A percentile compares a stretch with the other conserved stretches of the same genome.
These are phyloP conservation scores for Sorex maritimensis DNA, from an alignment of 2,797 vertebrate species.

Conservation along the genomic window DNA sequence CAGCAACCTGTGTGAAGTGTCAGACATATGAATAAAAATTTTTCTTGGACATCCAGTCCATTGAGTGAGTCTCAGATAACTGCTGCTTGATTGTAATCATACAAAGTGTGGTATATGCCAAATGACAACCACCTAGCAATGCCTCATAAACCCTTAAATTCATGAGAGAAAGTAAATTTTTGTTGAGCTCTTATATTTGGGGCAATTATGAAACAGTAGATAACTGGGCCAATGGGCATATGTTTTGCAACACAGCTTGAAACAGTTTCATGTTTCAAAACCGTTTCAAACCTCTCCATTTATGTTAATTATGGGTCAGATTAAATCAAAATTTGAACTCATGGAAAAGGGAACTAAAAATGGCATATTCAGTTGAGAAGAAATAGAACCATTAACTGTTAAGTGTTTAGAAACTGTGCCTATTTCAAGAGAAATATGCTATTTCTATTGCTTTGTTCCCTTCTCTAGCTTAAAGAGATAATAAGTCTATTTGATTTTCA, in stretches of 20 bases:
- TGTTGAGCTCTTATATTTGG: background rate
- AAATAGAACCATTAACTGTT: background rate
- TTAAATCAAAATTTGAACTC: slow-evolving; percentile 6
- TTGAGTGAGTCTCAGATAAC: background rate
- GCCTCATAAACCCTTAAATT: background rate
- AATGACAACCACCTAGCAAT: background rate
- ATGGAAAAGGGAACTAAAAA: background rate
- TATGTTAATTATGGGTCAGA: background rate
- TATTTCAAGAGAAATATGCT: background rate
- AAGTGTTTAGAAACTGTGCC: background rate
- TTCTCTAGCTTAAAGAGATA: background rate
- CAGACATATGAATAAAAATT: background rate
- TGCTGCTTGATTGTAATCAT: background rate
- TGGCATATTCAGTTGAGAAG: background rate
- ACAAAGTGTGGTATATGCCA: background rate
- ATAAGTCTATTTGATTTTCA: background rate
- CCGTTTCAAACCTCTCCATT: background rate
- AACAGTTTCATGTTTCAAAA: background rate
- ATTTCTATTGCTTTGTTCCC: background rate
- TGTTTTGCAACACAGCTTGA: background rate
- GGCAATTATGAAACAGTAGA: background rate
- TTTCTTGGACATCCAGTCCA: background rate
- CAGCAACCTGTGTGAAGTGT: background rate
- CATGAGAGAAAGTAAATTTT: background rate
- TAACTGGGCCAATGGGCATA: background rate